Evolutionary conservation across 2,888 invertebrate species (phyloP).

Genomic region (Hyles lineata): DNA sequence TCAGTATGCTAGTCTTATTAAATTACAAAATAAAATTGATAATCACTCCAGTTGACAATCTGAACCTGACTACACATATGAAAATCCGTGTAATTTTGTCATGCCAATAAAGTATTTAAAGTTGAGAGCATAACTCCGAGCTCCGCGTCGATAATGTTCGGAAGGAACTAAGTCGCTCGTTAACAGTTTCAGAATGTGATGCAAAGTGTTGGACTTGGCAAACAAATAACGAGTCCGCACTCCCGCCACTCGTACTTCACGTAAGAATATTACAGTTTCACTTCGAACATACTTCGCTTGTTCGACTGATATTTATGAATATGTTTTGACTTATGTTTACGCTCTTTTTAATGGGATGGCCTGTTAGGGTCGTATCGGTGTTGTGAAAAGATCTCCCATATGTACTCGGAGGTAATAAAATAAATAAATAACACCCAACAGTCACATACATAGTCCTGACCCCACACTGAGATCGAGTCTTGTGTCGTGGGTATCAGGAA

Average conservation of each 20-base stretch:
- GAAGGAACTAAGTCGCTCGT: conserved; percentile 20
- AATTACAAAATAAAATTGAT: too few relatives aligned
- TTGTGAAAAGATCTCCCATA: too few relatives aligned
- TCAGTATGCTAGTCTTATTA: too few relatives aligned
- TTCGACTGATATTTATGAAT: neutral
- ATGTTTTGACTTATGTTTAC: neutral
- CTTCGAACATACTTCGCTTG: neutral
- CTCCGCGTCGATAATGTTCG: neutral
- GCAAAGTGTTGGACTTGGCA: neutral
- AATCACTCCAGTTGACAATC: too few relatives aligned
- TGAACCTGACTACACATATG: too few relatives aligned
- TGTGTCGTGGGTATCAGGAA: too few relatives aligned
- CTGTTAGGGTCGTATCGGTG: too few relatives aligned
- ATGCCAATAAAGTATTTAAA: neutral
- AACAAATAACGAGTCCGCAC: conserved; percentile 23
- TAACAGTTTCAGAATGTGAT: conserved; percentile 14
- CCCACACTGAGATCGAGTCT: too few relatives aligned
- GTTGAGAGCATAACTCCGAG: neutral
- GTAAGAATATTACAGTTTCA: conserved; percentile 3
- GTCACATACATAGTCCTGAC: too few relatives aligned
- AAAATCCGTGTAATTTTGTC: too few relatives aligned
- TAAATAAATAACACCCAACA: too few relatives aligned
- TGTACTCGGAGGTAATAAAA: too few relatives aligned
- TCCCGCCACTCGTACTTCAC: neutral
- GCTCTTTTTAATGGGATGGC: neutral